These are phyloP conservation scores for Penelope pileata DNA, from an alignment of 2,113 vertebrate species.

Conservation along the genomic window DNA sequence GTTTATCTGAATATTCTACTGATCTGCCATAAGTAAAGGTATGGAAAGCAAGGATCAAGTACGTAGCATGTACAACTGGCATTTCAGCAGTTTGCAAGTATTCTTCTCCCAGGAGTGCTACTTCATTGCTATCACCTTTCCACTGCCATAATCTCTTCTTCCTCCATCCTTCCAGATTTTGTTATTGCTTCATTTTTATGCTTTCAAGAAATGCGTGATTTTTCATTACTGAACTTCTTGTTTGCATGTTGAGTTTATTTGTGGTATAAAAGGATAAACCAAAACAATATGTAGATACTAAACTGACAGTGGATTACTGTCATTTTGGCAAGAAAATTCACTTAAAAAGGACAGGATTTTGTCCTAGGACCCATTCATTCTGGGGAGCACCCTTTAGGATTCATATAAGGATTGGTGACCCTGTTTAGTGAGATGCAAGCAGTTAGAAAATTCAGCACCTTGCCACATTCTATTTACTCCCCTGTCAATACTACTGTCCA, in stretches of 20 bases:
- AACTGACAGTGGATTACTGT: accelerated
- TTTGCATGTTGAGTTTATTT: background rate
- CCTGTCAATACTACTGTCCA: accelerated
- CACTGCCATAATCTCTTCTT: background rate
- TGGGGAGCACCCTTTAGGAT: background rate
- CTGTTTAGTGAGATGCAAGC: accelerated
- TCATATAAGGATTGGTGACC: accelerated
- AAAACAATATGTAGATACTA: background rate
- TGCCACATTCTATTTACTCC: accelerated
- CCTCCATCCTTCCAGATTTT: background rate
- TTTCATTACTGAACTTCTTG: background rate
- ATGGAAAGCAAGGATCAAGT: background rate
- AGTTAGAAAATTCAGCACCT: background rate
- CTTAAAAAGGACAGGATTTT: background rate
- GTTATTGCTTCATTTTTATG: background rate
- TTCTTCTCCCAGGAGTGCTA: accelerated
- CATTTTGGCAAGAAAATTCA: background rate
- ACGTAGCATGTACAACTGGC: background rate
- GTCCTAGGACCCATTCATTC: background rate
- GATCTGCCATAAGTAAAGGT: background rate
- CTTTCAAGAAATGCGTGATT: background rate
- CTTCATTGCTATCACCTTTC: background rate
- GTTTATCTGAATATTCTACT: background rate
- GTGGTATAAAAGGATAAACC: background rate
- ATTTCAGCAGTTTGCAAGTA: background rate